Evolutionary conservation across 2,797 vertebrate genomes (phyloP).

Genomic region (Cryptoblepharus egeriae): DNA sequence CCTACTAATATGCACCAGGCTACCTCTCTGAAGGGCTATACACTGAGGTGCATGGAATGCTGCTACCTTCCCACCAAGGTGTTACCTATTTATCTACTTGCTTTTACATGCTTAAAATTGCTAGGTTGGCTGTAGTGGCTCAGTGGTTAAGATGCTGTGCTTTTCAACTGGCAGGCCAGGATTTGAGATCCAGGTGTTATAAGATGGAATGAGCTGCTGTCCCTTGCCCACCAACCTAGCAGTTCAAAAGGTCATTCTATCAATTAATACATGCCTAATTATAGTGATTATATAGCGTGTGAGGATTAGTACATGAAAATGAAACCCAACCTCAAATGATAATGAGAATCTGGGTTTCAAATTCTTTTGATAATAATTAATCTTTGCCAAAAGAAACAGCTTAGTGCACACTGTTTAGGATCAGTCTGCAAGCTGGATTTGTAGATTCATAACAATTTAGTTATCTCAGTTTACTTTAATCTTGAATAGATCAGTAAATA

Average conservation of each 20-base stretch:
- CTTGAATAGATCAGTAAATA: slow-evolving; percentile 3
- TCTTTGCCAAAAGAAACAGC: neutral
- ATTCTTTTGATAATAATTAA: neutral
- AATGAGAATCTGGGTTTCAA: neutral
- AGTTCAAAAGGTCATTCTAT: neutral
- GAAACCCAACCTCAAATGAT: neutral
- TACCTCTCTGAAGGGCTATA: too few species aligned
- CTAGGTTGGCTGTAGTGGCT: too few species aligned
- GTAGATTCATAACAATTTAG: neutral
- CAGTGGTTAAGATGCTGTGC: too few species aligned
- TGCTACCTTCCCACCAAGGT: too few species aligned
- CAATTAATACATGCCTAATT: neutral
- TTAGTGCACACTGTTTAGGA: slow-evolving; percentile 13
- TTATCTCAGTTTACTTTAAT: slow-evolving; percentile 17
- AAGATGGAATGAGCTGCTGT: too few species aligned
- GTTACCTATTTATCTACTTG: too few species aligned
- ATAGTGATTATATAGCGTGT: neutral
- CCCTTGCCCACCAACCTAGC: too few species aligned
- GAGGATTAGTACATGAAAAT: neutral
- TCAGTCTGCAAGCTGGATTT: slow-evolving; percentile 3
- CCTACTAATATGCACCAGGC: neutral
- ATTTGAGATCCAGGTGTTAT: too few species aligned
- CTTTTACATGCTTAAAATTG: too few species aligned
- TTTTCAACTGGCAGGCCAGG: too few species aligned
- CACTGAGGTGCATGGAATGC: too few species aligned